These are phyloP conservation scores for Ennomos erosarius DNA, from an alignment of 2,888 invertebrate species.

Conservation along the genomic window DNA sequence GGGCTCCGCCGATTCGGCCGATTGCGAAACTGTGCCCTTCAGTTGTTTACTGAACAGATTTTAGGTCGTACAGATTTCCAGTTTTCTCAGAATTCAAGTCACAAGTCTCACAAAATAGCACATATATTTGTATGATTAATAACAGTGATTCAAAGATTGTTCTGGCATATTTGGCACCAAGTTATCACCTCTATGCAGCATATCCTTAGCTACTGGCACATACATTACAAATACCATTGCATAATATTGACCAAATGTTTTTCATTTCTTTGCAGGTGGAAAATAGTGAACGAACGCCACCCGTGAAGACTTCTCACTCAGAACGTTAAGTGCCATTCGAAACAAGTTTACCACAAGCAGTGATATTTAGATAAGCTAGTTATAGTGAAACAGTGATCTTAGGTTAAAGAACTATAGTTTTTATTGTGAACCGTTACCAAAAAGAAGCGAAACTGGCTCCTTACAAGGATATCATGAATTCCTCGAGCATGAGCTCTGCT, in stretches of 20 bases:
- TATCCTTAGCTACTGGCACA: slow-evolving; percentile 9
- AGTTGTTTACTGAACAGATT: slow-evolving; percentile 48
- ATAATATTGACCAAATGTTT: slow-evolving; percentile 38
- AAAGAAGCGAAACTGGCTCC: slow-evolving; percentile 84
- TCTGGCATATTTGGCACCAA: slow-evolving; percentile 8
- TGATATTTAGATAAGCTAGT: slow-evolving; percentile 81
- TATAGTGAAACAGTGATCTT: slow-evolving; percentile 77
- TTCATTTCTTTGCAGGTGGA: slow-evolving; percentile 61
- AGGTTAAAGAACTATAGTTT: slow-evolving; percentile 71
- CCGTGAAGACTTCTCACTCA: slow-evolving; percentile 75
- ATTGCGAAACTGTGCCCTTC: slow-evolving; percentile 71
- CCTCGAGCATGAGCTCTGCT: slow-evolving; percentile 79
- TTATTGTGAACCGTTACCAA: slow-evolving; percentile 77
- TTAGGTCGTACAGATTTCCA: slow-evolving; percentile 36
- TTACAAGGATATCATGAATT: slow-evolving; percentile 83
- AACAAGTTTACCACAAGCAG: slow-evolving; percentile 82
- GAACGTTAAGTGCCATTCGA: slow-evolving; percentile 80
- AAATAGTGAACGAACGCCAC: slow-evolving; percentile 58
- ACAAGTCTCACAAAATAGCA: slow-evolving; percentile 32
- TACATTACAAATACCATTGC: slow-evolving; percentile 14
- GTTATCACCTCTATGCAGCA: not conserved
- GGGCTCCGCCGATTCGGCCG: slow-evolving; percentile 52
- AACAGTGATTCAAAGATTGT: slow-evolving; percentile 4
- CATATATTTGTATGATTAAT: slow-evolving; percentile 25
- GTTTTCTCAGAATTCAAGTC: slow-evolving; percentile 37